Conservation (phyloP, 2,113 vertebrate species). For the Phalacrocorax aristotelis region DNA sequence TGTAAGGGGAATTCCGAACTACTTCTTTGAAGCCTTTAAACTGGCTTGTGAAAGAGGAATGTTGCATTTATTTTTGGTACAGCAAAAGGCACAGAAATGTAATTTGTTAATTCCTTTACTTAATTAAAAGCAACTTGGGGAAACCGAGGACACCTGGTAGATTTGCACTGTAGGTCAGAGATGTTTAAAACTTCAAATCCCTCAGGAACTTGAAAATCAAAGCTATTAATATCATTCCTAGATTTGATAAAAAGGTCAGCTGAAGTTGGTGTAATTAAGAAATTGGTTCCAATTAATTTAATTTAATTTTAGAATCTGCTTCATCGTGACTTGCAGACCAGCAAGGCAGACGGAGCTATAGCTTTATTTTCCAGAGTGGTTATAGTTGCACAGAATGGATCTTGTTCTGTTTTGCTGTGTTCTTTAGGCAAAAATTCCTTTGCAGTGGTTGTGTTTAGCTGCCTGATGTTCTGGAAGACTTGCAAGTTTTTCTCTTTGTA, state of each 20-base stretch:
- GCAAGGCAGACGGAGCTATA: background rate
- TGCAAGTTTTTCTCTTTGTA: background rate
- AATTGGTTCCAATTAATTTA: constrained; percentile 43
- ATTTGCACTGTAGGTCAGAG: background rate
- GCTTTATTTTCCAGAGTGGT: background rate
- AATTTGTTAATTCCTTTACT: background rate
- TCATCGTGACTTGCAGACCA: background rate
- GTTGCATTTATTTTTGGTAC: background rate
- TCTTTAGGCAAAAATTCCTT: background rate
- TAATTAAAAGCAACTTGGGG: background rate
- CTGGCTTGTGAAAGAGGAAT: background rate
- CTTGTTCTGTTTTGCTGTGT: background rate
- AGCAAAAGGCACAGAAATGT: background rate
- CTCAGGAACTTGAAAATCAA: background rate
- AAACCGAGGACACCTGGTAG: background rate
- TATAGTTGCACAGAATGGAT: background rate
- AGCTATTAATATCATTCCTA: background rate
- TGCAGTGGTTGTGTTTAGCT: background rate
- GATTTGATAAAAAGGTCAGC: constrained; percentile 8
- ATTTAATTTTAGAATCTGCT: constrained; percentile 19
- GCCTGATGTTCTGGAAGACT: background rate
- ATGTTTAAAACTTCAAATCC: background rate
- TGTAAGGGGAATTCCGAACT: background rate
- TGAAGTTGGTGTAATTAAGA: constrained; percentile 42
- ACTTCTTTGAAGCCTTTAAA: background rate